Conservation (phyloP, 2,113 vertebrate genomes). For the Fregata magnificens region DNA sequence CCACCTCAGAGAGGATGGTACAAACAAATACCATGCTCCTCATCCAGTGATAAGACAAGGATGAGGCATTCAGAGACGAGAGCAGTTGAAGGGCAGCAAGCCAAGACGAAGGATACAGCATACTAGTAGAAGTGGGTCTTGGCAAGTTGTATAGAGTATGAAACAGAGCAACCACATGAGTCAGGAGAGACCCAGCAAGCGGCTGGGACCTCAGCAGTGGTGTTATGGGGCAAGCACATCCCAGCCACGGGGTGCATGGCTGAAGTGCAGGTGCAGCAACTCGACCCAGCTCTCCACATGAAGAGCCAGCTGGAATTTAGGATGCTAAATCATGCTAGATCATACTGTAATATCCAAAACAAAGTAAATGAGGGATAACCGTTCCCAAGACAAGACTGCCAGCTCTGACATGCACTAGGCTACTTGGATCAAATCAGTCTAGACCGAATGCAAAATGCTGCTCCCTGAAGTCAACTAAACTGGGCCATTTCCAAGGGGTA, state of each 20-base stretch:
- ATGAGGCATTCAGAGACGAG: background rate
- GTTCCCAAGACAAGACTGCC: background rate
- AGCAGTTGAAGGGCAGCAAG: background rate
- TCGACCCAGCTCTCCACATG: background rate
- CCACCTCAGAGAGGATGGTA: background rate
- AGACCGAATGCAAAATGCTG: background rate
- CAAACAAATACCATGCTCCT: background rate
- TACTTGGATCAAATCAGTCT: conserved; percentile 3
- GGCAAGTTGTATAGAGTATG: background rate
- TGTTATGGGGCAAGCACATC: background rate
- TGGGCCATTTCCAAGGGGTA: background rate
- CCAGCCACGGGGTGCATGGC: rapidly evolving
- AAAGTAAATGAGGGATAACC: background rate
- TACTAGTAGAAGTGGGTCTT: background rate
- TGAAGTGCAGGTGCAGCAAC: background rate
- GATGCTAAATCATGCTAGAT: background rate
- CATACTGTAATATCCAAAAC: background rate
- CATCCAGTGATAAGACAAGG: background rate
- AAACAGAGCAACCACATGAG: background rate
- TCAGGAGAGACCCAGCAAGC: background rate
- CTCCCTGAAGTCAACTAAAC: background rate
- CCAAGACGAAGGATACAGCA: background rate
- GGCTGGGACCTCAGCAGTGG: background rate
- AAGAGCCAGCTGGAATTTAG: background rate
- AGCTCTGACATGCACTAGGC: background rate